phyloP scores from a whole-genome alignment of 2,797 vertebrate genomes.

The Erpetoichthys calabaricus region DNA sequence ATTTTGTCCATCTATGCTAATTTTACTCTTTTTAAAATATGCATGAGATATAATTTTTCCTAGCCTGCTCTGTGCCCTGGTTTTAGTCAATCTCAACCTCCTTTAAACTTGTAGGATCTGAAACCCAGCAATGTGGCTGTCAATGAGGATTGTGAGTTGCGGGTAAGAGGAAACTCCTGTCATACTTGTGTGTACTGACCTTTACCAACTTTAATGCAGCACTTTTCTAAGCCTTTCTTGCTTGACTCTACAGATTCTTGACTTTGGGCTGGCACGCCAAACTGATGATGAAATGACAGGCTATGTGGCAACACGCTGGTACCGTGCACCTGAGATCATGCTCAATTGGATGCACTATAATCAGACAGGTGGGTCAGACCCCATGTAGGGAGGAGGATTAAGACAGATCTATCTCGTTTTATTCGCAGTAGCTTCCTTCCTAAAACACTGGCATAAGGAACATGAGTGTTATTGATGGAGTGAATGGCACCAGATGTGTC shows the following conservation, averaged over 20 bases:
- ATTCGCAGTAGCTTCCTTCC: no score
- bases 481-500: no score
- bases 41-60: neutral
- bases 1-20: neutral
- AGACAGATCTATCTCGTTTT: no score
- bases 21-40: no score
- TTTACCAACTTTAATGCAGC: neutral
- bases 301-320: conserved; percentile 95
- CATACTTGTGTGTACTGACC: conserved; percentile 5
- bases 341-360: conserved; percentile 99
- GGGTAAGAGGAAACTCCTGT: conserved; percentile 49
- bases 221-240: neutral
- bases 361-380: conserved; percentile 69
- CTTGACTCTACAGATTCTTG: conserved; percentile 64
- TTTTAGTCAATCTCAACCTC: neutral
- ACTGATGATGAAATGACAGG: conserved; percentile 97
- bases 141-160: conserved; percentile 92
- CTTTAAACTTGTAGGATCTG: conserved; percentile 60
- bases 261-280: conserved; percentile 91
- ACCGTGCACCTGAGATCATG: conserved; percentile 95
- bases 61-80: conserved; percentile 1
- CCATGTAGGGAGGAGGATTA: no score
- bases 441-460: no score
- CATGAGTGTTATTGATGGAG: no score
- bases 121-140: conserved; percentile 96